Percentiles rank a stretch among this genome's conserved stretches.
These are phyloP conservation scores for Palythoa caribaeorum DNA, from an alignment of 92 coral and sea anemone species.

Conservation along the genomic window DNA sequence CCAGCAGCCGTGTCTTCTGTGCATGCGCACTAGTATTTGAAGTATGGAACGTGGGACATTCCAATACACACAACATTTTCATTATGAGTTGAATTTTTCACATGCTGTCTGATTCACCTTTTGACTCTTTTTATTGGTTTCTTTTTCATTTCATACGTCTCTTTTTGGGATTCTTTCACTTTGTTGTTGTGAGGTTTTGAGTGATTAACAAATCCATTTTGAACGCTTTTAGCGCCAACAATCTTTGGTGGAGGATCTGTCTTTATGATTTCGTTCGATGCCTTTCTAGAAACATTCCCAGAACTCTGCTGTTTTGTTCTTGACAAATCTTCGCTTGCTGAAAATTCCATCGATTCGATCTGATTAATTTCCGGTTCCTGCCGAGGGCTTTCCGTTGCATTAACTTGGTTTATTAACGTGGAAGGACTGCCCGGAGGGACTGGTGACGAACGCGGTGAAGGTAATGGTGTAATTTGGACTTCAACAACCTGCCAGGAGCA, in stretches of 20 bases:
- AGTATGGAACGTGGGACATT: slow-evolving; percentile 32
- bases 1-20: background rate
- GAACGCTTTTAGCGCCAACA: background rate
- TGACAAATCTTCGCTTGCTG: slow-evolving; percentile 25
- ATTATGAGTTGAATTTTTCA: background rate
- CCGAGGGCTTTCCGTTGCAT: background rate
- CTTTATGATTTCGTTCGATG: background rate
- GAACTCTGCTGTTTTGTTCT: background rate
- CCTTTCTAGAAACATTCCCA: background rate
- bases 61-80: slow-evolving; percentile 11
- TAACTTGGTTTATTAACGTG: background rate
- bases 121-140: slow-evolving; percentile 25
- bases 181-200: background rate
- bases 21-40: slow-evolving; percentile 2
- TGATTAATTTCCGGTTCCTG: slow-evolving; percentile 12
- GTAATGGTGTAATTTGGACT: slow-evolving; percentile 42
- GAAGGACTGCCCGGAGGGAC: background rate
- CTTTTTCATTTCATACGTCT: slow-evolving; percentile 27
- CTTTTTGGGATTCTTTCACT: background rate
- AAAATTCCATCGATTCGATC: slow-evolving; percentile 28
- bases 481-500: slow-evolving; percentile 30
- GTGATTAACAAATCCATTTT: slow-evolving; percentile 26
- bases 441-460: slow-evolving; percentile 44
- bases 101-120: background rate
- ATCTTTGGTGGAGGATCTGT: background rate